These are phyloP conservation scores for Caenorhabditis sinica DNA, from an alignment of 2,888 invertebrate genomes.

Conservation along the genomic window DNA sequence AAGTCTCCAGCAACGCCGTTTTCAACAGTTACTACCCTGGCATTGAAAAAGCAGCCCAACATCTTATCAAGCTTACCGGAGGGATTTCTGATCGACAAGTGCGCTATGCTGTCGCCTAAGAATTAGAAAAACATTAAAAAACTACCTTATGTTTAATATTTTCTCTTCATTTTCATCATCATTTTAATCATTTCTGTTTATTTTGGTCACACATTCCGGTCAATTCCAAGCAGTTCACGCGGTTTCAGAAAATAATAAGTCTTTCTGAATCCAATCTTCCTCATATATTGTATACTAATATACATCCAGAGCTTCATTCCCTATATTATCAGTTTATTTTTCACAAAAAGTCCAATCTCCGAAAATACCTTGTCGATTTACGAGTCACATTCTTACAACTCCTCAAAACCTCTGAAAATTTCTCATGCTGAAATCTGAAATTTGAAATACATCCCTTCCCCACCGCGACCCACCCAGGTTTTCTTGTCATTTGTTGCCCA, in stretches of 20 bases:
- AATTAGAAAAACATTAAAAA: no score
- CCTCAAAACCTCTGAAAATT: conserved; percentile 29
- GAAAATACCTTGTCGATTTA: conserved; percentile 57
- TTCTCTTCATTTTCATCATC: background rate
- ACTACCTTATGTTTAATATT: background rate
- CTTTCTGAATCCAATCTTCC: background rate
- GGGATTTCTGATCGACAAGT: conserved; percentile 31
- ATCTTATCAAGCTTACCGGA: conserved; percentile 23
- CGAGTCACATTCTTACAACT: conserved; percentile 48
- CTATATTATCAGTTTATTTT: background rate
- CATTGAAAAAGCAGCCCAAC: conserved; percentile 27
- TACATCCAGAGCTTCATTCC: background rate
- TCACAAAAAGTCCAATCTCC: background rate
- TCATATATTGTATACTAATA: background rate
- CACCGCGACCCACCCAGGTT: background rate
- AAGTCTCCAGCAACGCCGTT: conserved; percentile 48
- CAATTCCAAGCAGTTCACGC: conserved; percentile 6
- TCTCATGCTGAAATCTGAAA: conserved; percentile 15
- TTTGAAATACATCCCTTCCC: background rate
- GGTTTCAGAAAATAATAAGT: background rate
- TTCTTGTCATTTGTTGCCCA: conserved; percentile 30
- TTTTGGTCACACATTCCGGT: conserved; percentile 43
- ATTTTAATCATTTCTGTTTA: background rate
- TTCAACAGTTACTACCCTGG: conserved; percentile 42
- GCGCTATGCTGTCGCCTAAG: conserved; percentile 7